phyloP scores from a whole-genome alignment of 2,113 vertebrate species.

The Callopanchax toddi region DNA sequence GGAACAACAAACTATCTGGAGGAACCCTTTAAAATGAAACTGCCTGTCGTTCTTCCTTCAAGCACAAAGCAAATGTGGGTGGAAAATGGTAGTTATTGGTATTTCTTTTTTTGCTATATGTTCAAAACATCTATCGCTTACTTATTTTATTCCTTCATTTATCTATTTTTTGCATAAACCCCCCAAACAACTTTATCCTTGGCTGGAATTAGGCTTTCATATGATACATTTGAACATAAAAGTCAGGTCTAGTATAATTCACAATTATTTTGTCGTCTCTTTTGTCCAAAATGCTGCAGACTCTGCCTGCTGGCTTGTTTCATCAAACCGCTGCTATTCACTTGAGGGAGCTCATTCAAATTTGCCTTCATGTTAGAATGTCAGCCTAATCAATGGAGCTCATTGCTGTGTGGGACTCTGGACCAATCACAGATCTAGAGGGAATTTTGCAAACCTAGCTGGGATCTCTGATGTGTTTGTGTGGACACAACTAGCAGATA shows the following conservation, averaged over 20 bases:
- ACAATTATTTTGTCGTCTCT: slow-evolving; percentile 1
- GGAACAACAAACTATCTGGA: slow-evolving; percentile 72
- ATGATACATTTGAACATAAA: slow-evolving; percentile 2
- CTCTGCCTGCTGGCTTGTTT: slow-evolving; percentile 2
- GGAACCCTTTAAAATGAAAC: slow-evolving; percentile 58
- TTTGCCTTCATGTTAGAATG: slow-evolving; percentile 4
- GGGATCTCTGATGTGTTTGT: too few species aligned
- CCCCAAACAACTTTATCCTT: too few species aligned
- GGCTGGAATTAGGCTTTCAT: too few species aligned
- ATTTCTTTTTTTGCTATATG: slow-evolving; percentile 9
- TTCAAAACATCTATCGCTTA: slow-evolving; percentile 9
- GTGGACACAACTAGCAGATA: too few species aligned
- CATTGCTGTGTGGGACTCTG: not conserved
- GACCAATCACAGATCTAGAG: slow-evolving; percentile 2
- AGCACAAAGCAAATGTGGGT: slow-evolving; percentile 17
- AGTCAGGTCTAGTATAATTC: slow-evolving; percentile 5
- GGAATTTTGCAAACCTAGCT: not conserved
- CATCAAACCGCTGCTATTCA: slow-evolving; percentile 7
- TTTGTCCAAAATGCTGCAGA: not conserved
- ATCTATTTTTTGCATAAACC: too few species aligned
- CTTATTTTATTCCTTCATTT: slow-evolving; percentile 5
- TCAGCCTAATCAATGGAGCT: slow-evolving; percentile 12
- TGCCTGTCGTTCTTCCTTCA: slow-evolving; percentile 31
- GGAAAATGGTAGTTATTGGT: slow-evolving; percentile 1
- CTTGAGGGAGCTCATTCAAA: not conserved